phyloP scores from a whole-genome alignment of 2,113 vertebrate species.

The Etheostoma spectabile region DNA sequence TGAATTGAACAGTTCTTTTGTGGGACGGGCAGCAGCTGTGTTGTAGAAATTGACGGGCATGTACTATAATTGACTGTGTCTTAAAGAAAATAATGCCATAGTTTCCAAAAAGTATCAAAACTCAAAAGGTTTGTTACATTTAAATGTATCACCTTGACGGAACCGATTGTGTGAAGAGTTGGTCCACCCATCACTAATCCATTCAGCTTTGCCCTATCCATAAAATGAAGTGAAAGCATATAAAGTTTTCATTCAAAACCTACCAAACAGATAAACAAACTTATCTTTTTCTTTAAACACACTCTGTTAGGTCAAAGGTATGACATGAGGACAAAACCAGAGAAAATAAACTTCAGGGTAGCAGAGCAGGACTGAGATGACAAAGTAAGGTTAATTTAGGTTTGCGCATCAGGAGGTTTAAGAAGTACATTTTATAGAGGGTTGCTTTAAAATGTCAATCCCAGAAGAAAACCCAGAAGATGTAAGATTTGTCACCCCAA shows the following conservation, averaged over 20 bases:
- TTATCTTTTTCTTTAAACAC: not conserved
- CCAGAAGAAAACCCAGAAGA: not conserved
- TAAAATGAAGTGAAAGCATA: not conserved
- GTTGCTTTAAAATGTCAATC: slow-evolving; percentile 7
- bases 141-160: no score
- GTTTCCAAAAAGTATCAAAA: no score
- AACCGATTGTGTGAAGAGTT: no score
- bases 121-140: no score
- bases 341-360: slow-evolving; percentile 3
- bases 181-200: not conserved
- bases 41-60: no score
- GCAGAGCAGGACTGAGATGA: not conserved
- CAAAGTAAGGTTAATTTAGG: slow-evolving; percentile 4
- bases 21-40: no score
- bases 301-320: slow-evolving; percentile 10
- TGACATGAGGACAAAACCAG: slow-evolving; percentile 3
- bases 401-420: not conserved
- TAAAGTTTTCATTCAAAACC: not conserved
- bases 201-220: not conserved
- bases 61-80: no score
- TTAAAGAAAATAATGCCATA: no score
- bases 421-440: slow-evolving; percentile 2
- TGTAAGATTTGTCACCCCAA: not conserved
- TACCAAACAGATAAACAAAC: not conserved
- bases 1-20: no score